Base-by-base conservation (phyloP, 2,113 vertebrate species). In the Oncorhynchus tshawytscha region DNA sequence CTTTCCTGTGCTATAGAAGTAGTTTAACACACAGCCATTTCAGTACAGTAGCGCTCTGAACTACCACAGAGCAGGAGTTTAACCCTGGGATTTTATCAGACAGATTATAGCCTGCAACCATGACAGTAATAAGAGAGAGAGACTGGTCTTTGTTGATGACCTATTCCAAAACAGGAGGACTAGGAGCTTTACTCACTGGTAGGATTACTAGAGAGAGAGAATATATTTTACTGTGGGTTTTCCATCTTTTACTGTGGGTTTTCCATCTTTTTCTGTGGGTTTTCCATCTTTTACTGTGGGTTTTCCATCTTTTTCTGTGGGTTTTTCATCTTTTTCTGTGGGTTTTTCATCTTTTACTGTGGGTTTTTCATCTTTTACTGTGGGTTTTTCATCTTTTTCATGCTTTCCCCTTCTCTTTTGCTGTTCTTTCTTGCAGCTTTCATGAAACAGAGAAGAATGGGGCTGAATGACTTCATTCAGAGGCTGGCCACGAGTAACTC, bases 361-460 rank as follows among this genome's bases (percentile, higher is more conserved):
- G 5, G 31, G 31, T 0, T 1, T 7, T 34, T 0, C 31, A 34
- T 0, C 31, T 34, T 34, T 34, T 34, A 0, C 31, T 34, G 31
- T 34, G 31, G 5, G 5, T 34, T 34, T 34, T 34, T 5, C 31
- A 31, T 4, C 31, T 34, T 66, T 66, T 74, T 18, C 15, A 39
- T 22, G 18, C 3, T 24, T 64, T 75, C 25, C 2, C 3, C 31
- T 3, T 16, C 6, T 65, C 13, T 39, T 39, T 18, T 66, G 67
- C 29, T 39, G n/a, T 71, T 45, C 77, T 49, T 65, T 67, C 82
- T 57, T 88, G 31, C 91, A 99, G 98, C 98, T 88, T 99, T 99
- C 78, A 98, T 99, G 98, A 99, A 99, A 89, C 97, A 99, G 86
- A 96, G 96, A 82, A 97, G 93, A 90, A 97, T 99, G 97, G 98